Evolutionary conservation across 2,113 vertebrate genomes (phyloP), one percentile per base, ranked within the genome.

Genomic region (Dicrurus megarhynchus): DNA sequence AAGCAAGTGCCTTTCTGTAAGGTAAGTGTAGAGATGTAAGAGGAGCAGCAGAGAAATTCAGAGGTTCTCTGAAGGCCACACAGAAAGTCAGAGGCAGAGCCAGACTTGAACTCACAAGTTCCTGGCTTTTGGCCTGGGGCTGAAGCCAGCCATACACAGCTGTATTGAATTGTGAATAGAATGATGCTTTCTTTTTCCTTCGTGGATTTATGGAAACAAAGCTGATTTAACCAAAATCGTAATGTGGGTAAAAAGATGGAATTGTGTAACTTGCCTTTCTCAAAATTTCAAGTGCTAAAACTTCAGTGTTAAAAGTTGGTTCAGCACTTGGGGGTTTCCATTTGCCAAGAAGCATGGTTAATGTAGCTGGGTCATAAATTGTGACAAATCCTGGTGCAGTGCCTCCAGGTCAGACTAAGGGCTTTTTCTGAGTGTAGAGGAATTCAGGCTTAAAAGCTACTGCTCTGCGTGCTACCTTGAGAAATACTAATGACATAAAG

Each of bases 21-120:
- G 82, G 65, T 93, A 19, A 64, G 69, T 3, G 10, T 57, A 22
- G 17, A 17, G 49, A 75, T 47, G 6, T 56, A n/a, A 68, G 55
- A 65, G 50, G 39, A 83, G 61, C 35, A 46, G 33, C 33, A 52
- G 37, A 63, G 67, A 74, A 71, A 28, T 59, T 11, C 3, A 23
- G 70, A 61, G 33, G 13, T 46, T 61, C 27, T 79, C 64, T 35
- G 35, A 81, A 81, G 89, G 90, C 90, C 87, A 84, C 95, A 95
- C 90, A 91, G 73, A 69, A 91, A 80, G 59, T 63, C 78, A 39
- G 47, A 81, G 71, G 59, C 82, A 76, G 90, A 92, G 93, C 90
- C 95, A 93, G 68, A 35, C 73, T 93, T 77, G 42, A 94, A 78
- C 92, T 94, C 82, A 91, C 63, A 96, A 93, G 85, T 95, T 96